Base-by-base conservation (phyloP, 2,113 vertebrate genomes). In the Cheilinus undulatus region DNA sequence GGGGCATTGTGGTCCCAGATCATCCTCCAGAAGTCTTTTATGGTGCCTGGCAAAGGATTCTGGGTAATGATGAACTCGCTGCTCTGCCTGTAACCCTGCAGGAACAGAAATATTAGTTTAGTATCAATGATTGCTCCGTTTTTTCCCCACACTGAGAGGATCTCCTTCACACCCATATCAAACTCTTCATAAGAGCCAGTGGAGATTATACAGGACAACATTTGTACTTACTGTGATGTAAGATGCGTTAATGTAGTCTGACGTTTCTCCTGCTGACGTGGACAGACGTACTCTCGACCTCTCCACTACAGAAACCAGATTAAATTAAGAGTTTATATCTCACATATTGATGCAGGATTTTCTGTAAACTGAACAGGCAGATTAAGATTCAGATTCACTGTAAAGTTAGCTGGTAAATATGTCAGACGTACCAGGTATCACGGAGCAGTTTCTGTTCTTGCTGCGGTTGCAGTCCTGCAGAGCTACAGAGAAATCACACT, bases 1-100 rank as follows among this genome's bases (percentile, higher is more conserved):
- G 96, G 96, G 46, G 93, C 90, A 7, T 97, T 98, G 78, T 98
- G 96, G 66, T 99, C 97, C 98, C 97, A 99, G 67, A 99, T 95
- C 97, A 99, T 99, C 82, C 92, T 96, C 98, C 98, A 99, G 90
- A 99, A 98, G 89, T 99, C 97, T 78, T 95, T 96, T 60, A 95
- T 93, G 43, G 97, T 98, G 50, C 92, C 93, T 8, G 95, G 93
- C 73, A 99, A 92, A 12, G 97, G 97, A 86, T 96, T 95, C 74
- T 98, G 97, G 66, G 98, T 98, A 82, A 99, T 92, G 73, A 99
- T 97, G 89, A 96, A 99, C 90, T 98, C 96, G 51, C 81, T 94
- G 84, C 92, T 96, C 72, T 94, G 95, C 76, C 92, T 94, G 92
- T 98, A 98, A 69, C 97, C 98, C 98, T 99, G 87, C 60, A 88